phyloP scores from a whole-genome alignment of 2,888 invertebrate species.

The Lasioglossum vierecki region DNA sequence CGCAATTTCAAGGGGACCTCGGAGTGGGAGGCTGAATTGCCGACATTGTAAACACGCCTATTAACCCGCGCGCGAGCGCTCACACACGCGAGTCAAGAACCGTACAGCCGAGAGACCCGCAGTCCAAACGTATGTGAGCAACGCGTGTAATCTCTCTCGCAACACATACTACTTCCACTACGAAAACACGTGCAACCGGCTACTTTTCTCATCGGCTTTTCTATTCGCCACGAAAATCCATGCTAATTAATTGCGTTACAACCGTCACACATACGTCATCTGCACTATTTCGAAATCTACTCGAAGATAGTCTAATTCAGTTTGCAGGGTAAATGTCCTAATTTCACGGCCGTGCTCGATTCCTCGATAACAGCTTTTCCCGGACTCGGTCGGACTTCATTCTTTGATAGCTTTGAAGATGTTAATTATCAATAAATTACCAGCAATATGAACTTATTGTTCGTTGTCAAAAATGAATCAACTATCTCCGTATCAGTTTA shows the following conservation, averaged over 20 bases:
- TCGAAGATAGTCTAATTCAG: no score
- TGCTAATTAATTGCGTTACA: not conserved
- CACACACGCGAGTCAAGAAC: conserved; percentile 51
- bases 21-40: conserved; percentile 63
- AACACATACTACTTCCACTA: not conserved
- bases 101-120: not conserved
- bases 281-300: no score
- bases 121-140: conserved; percentile 32
- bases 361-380: no score
- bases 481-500: no score
- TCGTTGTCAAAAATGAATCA: no score
- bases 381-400: no score
- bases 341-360: no score
- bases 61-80: conserved; percentile 59
- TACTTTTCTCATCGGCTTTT: not conserved
- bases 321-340: no score
- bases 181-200: not conserved
- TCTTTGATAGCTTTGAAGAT: no score
- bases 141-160: conserved; percentile 53
- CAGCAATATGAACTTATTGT: no score
- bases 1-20: conserved; percentile 58
- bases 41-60: conserved; percentile 74
- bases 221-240: not conserved
- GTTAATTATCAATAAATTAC: no score
- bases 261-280: no score